Evolutionary conservation across 2,797 vertebrate genomes (phyloP).

Genomic region (Tapera naevia): DNA sequence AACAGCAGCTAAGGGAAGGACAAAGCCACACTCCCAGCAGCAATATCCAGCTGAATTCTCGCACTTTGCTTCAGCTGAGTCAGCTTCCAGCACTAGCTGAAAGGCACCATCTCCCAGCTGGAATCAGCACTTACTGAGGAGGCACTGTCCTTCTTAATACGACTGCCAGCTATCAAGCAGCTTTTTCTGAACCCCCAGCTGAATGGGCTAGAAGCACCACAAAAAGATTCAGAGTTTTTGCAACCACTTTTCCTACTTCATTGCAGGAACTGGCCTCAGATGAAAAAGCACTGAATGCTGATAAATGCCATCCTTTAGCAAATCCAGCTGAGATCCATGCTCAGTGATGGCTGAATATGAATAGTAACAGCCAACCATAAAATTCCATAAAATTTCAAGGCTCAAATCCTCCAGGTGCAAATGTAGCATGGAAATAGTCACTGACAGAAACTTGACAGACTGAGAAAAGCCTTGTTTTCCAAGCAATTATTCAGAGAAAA

Average conservation of each 20-base stretch:
- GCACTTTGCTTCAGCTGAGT: neutral
- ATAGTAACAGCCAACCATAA: neutral
- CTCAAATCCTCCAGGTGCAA: neutral
- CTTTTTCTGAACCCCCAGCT: neutral
- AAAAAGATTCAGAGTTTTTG: neutral
- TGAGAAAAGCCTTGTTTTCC: neutral
- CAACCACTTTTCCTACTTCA: neutral
- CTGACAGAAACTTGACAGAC: neutral
- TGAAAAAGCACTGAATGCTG: neutral
- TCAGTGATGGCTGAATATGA: accelerated
- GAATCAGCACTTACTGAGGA: neutral
- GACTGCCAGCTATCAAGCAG: neutral
- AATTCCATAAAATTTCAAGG: neutral
- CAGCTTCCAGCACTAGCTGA: neutral
- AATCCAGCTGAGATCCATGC: neutral
- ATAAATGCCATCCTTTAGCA: neutral
- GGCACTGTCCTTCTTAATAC: neutral
- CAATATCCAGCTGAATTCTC: neutral
- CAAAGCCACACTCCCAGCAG: neutral
- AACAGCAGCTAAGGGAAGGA: neutral
- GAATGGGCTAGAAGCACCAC: neutral
- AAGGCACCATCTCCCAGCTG: neutral
- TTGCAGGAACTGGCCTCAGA: neutral
- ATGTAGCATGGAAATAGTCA: accelerated
- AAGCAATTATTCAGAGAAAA: neutral